phyloP scores from a whole-genome alignment of 2,888 invertebrate species.

The Nymphalis polychloros region DNA sequence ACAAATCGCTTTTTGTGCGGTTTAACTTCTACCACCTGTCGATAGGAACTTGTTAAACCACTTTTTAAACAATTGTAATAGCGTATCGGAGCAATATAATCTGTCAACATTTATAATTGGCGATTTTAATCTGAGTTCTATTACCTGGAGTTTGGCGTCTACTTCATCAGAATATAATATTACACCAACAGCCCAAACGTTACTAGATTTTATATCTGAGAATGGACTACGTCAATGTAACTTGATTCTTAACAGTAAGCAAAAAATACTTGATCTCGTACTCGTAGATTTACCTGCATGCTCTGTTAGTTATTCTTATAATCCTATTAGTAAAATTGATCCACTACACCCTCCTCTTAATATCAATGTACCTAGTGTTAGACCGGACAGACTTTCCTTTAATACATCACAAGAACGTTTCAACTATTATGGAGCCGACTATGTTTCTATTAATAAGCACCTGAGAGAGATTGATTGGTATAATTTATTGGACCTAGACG shows the following conservation, averaged over 20 bases:
- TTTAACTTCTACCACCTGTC: constrained; percentile 9
- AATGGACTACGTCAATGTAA: constrained; percentile 11
- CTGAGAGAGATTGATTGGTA: background rate
- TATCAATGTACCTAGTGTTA: constrained; percentile 3
- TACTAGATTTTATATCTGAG: constrained; percentile 2
- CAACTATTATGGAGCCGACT: constrained; percentile 6
- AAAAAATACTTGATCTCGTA: constrained; percentile 11
- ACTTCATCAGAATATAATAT: background rate
- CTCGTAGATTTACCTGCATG: constrained; percentile 8
- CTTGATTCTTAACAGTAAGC: background rate
- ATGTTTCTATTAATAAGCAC: constrained; percentile 8
- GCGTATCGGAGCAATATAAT: background rate
- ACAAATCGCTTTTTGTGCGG: constrained; percentile 5
- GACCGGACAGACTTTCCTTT: background rate
- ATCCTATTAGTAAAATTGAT: constrained; percentile 7
- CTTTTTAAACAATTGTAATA: constrained; percentile 19
- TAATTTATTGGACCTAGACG: constrained; percentile 4
- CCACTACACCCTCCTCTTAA: constrained; percentile 10
- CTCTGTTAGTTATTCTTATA: constrained; percentile 6
- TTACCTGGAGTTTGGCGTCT: background rate
- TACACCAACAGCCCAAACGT: constrained; percentile 8
- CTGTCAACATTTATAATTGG: background rate
- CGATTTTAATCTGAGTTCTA: constrained; percentile 11
- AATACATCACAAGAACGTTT: constrained; percentile 4
- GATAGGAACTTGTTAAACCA: constrained; percentile 8